Evolutionary conservation across 2,888 invertebrate genomes (phyloP).

Genomic region (Acleris holmiana): DNA sequence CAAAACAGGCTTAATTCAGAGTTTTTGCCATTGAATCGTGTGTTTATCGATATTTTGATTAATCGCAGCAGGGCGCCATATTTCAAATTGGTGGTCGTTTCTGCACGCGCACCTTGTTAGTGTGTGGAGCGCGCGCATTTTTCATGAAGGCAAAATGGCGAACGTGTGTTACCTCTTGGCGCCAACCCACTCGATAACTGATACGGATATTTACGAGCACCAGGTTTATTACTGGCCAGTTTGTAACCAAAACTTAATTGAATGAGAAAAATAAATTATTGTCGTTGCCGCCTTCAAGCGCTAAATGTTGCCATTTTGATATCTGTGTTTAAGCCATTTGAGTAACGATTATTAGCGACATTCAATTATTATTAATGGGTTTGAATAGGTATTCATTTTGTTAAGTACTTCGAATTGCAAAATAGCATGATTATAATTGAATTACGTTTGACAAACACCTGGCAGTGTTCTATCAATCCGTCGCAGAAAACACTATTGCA

Average conservation of each 20-base stretch:
- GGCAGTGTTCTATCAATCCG: background rate
- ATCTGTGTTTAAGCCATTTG: conserved; percentile 15
- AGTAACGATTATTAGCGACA: conserved; percentile 32
- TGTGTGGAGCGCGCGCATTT: conserved; percentile 53
- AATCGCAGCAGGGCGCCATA: conserved; percentile 54
- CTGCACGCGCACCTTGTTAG: conserved; percentile 55
- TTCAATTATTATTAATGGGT: conserved; percentile 1
- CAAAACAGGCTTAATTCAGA: too few relatives aligned
- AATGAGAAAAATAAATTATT: conserved; percentile 56
- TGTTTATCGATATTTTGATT: conserved; percentile 52
- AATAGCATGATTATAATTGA: conserved; percentile 16
- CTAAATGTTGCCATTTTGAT: conserved; percentile 12
- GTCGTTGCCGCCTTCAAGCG: conserved; percentile 39
- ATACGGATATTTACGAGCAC: conserved; percentile 58
- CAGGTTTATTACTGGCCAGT: conserved; percentile 53
- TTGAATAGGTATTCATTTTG: conserved; percentile 15
- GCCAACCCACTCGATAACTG: conserved; percentile 61
- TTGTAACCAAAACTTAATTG: conserved; percentile 45
- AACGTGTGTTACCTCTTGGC: conserved; percentile 54
- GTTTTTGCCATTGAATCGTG: too few relatives aligned
- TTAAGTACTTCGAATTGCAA: conserved; percentile 11
- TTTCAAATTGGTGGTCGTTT: conserved; percentile 53
- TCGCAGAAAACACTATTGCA: background rate
- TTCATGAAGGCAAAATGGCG: conserved; percentile 58
- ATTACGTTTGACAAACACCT: conserved; percentile 4